A percentile compares a stretch with the other conserved stretches of the same genome.
These are phyloP conservation scores for Zosterops japonicus DNA, from an alignment of 2,113 vertebrate species.

Conservation along the genomic window DNA sequence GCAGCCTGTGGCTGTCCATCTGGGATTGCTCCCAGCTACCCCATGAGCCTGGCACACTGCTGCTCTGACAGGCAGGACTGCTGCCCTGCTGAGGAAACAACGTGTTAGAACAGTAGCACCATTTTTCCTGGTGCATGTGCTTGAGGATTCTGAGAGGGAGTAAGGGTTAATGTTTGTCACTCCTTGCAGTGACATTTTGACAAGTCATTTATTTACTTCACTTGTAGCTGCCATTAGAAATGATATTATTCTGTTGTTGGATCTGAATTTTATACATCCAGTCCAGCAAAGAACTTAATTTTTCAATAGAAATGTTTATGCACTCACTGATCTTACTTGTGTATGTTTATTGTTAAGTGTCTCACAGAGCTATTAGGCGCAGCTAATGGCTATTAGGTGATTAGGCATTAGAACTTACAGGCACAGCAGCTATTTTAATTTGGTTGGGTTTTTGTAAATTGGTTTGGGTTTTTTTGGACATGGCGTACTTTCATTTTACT, in stretches of 20 bases:
- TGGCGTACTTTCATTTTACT: neutral
- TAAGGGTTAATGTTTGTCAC: neutral
- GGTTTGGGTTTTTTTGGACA: neutral
- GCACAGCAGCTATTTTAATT: neutral
- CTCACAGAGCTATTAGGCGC: neutral
- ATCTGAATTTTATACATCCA: neutral
- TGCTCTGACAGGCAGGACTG: neutral
- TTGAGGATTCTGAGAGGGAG: neutral
- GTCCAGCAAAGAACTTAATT: neutral
- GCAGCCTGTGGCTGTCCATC: fast-evolving
- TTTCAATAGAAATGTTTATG: neutral
- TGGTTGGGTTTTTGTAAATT: neutral
- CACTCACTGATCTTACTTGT: neutral
- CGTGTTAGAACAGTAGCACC: neutral
- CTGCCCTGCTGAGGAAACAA: neutral
- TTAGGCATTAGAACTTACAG: too few species aligned
- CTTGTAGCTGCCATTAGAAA: neutral
- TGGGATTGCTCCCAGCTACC: too few species aligned
- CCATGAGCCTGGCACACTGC: neutral
- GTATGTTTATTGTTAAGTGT: neutral
- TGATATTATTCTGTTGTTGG: neutral
- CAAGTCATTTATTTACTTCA: neutral
- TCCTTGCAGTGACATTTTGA: neutral
- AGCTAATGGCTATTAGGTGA: too few species aligned
- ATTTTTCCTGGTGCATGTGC: neutral